phyloP scores from a whole-genome alignment of 1,140 invertebrate genomes.

The Diorhabda sublineata region DNA sequence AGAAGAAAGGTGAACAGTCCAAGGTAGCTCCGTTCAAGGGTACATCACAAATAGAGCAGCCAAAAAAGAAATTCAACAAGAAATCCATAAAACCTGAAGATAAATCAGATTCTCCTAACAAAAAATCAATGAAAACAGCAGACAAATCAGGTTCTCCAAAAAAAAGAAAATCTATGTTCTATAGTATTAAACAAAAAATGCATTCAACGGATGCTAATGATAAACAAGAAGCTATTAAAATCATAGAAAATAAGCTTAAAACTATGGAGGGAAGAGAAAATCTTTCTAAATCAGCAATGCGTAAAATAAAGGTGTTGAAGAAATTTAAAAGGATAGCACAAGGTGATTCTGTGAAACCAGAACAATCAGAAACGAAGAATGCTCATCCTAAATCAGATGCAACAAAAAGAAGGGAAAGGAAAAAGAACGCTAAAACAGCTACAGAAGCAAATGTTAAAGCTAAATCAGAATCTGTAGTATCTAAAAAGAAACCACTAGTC shows the following conservation, averaged over 20 bases:
- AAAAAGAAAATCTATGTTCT: slow-evolving; percentile 9
- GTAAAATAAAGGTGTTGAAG: slow-evolving; percentile 25
- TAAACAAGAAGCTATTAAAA: slow-evolving; percentile 20
- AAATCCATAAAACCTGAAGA: slow-evolving; percentile 6
- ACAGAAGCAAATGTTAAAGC: slow-evolving; percentile 15
- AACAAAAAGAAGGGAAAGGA: slow-evolving; percentile 13
- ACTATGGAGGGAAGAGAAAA: slow-evolving; percentile 15
- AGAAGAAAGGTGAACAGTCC: not conserved
- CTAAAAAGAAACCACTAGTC: slow-evolving; percentile 15
- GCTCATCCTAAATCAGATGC: slow-evolving; percentile 17
- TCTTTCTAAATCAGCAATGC: slow-evolving; percentile 31
- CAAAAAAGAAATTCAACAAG: not conserved
- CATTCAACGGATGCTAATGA: slow-evolving; percentile 11
- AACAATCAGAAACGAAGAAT: not conserved
- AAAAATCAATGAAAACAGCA: slow-evolving; percentile 8
- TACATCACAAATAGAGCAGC: not conserved
- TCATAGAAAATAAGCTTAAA: slow-evolving; percentile 25
- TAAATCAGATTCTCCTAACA: slow-evolving; percentile 14
- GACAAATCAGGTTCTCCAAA: slow-evolving; percentile 6
- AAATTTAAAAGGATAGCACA: slow-evolving; percentile 19
- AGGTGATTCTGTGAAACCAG: slow-evolving; percentile 4
- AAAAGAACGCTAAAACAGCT: slow-evolving; percentile 14
- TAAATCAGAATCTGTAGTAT: slow-evolving; percentile 1
- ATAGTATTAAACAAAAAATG: slow-evolving; percentile 9
- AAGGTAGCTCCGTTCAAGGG: not conserved